These are phyloP conservation scores for Autographa gamma DNA, from an alignment of 2,888 invertebrate species.

Conservation along the genomic window DNA sequence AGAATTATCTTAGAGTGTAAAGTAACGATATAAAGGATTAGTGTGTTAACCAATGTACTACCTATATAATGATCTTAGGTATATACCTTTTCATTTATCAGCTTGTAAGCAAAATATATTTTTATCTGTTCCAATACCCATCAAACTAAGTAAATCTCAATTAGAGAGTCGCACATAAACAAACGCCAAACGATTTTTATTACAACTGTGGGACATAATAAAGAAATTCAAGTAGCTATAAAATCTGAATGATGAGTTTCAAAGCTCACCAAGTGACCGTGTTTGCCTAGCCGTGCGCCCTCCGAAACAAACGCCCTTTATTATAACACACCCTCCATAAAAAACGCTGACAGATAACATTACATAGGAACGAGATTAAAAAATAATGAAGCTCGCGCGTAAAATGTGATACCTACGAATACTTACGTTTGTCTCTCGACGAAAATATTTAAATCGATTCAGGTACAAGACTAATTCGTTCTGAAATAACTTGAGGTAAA, in stretches of 20 bases:
- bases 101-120: too few relatives aligned
- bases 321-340: slow-evolving; percentile 46
- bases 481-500: too few relatives aligned
- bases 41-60: not conserved
- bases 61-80: too few relatives aligned
- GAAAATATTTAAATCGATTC: slow-evolving; percentile 11
- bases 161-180: not conserved
- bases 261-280: slow-evolving; percentile 16
- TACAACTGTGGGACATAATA: slow-evolving; percentile 8
- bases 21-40: not conserved
- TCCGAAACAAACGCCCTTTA: slow-evolving; percentile 51
- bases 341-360: slow-evolving; percentile 52
- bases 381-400: slow-evolving; percentile 40
- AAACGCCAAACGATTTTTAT: not conserved
- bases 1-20: not conserved
- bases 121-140: too few relatives aligned
- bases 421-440: slow-evolving; percentile 16
- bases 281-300: slow-evolving; percentile 15
- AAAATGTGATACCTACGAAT: slow-evolving; percentile 31
- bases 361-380: slow-evolving; percentile 51
- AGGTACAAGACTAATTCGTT: not conserved
- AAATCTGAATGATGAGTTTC: slow-evolving; percentile 31
- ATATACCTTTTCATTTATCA: too few relatives aligned
- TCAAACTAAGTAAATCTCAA: too few relatives aligned
- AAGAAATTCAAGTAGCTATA: slow-evolving; percentile 17